These are phyloP conservation scores for Neosilurus hyrtlii DNA, from an alignment of 2,797 vertebrate genomes.

Conservation along the genomic window DNA sequence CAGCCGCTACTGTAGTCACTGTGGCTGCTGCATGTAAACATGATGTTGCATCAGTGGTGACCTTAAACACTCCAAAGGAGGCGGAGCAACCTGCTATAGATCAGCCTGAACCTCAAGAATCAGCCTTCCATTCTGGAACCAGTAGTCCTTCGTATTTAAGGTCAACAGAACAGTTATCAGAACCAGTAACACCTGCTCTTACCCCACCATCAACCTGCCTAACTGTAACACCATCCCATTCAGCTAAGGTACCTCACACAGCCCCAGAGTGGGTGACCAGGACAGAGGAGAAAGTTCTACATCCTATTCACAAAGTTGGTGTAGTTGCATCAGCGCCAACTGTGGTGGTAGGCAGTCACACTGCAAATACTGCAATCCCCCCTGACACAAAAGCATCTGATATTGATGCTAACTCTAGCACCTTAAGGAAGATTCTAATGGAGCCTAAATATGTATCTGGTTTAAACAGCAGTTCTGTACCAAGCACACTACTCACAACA, in stretches of 20 bases:
- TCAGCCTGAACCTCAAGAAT: constrained; percentile 80
- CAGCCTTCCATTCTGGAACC: constrained; percentile 74
- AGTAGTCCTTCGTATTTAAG: constrained; percentile 66
- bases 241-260: constrained; percentile 66
- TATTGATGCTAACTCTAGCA: constrained; percentile 91
- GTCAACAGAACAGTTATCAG: constrained; percentile 62
- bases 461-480: constrained; percentile 74
- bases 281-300: constrained; percentile 82
- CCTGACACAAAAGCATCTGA: constrained; percentile 96
- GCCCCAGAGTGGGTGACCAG: constrained; percentile 82
- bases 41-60: constrained; percentile 72
- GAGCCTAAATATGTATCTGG: constrained; percentile 96
- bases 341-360: constrained; percentile 62
- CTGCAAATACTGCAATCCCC: constrained; percentile 81
- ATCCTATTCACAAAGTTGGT: constrained; percentile 79
- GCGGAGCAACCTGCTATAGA: constrained; percentile 79
- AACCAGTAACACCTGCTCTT: constrained; percentile 66
- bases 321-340: constrained; percentile 69
- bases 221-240: constrained; percentile 67
- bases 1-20: constrained; percentile 72
- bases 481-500: constrained; percentile 80
- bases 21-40: constrained; percentile 76
- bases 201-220: constrained; percentile 65
- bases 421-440: constrained; percentile 96
- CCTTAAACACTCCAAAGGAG: constrained; percentile 77